These are phyloP conservation scores for Premnoplex brunnescens DNA, from an alignment of 2,797 vertebrate species.

Conservation along the genomic window DNA sequence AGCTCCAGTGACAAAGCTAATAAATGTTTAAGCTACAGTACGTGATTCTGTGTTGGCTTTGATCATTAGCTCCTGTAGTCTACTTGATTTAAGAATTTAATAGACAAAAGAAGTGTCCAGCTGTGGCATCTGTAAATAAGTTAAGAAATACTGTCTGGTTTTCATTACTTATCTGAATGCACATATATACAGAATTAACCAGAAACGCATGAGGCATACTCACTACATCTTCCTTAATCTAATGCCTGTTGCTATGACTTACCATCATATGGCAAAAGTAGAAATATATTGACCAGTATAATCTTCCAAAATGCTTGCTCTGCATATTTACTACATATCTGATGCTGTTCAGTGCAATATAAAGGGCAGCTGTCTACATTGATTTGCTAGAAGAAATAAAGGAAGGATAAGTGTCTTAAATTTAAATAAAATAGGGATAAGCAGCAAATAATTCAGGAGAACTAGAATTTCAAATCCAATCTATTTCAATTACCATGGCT, in stretches of 20 bases:
- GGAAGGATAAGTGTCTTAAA: neutral
- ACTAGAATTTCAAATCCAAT: conserved; percentile 1
- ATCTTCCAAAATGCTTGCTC: neutral
- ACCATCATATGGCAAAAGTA: neutral
- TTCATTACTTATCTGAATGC: neutral
- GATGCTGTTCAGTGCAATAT: neutral
- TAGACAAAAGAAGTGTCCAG: neutral
- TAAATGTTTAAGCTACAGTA: neutral
- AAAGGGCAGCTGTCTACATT: neutral
- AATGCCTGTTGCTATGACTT: neutral
- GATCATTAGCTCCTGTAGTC: neutral
- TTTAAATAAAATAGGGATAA: neutral
- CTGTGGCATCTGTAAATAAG: neutral
- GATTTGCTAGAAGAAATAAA: neutral
- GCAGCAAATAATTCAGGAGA: neutral
- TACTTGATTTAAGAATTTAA: neutral
- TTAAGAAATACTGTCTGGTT: neutral
- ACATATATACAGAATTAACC: neutral
- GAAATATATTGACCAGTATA: neutral
- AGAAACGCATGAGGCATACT: neutral
- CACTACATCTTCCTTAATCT: neutral
- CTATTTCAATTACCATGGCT: neutral
- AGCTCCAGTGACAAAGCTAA: conserved; percentile 3
- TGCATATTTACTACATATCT: neutral
- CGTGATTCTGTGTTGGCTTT: neutral